Evolutionary conservation across 2,113 vertebrate genomes (phyloP).

Genomic region (Sardina pilchardus): DNA sequence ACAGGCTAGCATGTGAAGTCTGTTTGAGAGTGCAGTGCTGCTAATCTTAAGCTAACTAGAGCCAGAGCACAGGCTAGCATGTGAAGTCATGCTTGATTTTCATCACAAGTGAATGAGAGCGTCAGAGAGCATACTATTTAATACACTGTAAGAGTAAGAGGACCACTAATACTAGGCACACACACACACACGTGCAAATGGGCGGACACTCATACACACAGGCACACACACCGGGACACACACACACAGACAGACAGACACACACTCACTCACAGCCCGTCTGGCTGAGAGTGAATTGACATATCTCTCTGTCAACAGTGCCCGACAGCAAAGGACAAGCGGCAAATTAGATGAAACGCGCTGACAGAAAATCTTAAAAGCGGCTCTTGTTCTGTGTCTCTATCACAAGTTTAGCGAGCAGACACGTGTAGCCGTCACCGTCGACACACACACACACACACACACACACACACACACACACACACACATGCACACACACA

Average conservation of each 20-base stretch:
- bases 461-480: no score
- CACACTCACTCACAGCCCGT: not conserved
- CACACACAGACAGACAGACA: not conserved
- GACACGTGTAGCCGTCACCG: not conserved
- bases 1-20: no score
- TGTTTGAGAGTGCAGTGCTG: no score
- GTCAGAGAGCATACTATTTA: no score
- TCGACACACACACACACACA: no score
- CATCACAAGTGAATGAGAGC: no score
- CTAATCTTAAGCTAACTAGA: no score
- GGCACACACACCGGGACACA: not conserved
- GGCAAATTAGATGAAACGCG: not conserved
- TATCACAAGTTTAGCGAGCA: not conserved
- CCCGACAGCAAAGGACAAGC: not conserved
- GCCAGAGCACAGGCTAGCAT: no score
- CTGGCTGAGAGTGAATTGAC: not conserved
- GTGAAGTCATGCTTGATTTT: no score
- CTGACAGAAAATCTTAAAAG: not conserved
- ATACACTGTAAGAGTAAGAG: no score
- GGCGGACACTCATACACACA: not conserved
- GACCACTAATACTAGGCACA: not conserved
- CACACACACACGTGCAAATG: not conserved
- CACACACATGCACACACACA: no score
- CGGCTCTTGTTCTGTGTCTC: not conserved
- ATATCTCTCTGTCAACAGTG: slow-evolving; percentile 21